Evolutionary conservation across 2,888 invertebrate species (phyloP).

Genomic region (Polydrusus pterygomalis): DNA sequence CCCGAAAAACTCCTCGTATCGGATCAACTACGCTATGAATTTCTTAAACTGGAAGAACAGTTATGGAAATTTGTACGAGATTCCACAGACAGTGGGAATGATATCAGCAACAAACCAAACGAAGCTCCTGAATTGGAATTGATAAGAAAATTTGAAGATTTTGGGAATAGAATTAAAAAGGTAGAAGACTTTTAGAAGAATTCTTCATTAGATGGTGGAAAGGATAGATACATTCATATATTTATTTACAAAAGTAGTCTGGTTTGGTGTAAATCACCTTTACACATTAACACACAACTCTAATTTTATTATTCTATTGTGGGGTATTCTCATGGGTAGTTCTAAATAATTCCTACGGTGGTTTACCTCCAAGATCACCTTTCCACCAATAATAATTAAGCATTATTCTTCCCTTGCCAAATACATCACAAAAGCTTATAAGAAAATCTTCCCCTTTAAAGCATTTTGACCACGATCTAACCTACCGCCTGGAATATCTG

Average conservation of each 20-base stretch:
- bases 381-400: neutral
- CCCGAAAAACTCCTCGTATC: constrained; percentile 66
- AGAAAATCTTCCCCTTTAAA: constrained; percentile 33
- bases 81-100: constrained; percentile 52
- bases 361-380: no score
- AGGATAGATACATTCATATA: neutral
- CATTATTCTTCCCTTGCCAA: neutral
- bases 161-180: constrained; percentile 75
- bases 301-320: no score
- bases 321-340: no score
- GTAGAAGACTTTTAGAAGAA: constrained; percentile 55
- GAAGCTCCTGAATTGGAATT: constrained; percentile 72
- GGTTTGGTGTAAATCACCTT: no score
- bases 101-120: constrained; percentile 58
- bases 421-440: neutral
- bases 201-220: neutral
- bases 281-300: no score
- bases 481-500: constrained; percentile 60
- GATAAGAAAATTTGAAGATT: constrained; percentile 75
- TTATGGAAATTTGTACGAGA: constrained; percentile 67
- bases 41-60: constrained; percentile 76
- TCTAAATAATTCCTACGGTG: no score
- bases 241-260: no score
- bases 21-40: constrained; percentile 77
- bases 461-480: constrained; percentile 60